Conservation (phyloP, 2,113 vertebrate species). For the Oncorhynchus keta region DNA sequence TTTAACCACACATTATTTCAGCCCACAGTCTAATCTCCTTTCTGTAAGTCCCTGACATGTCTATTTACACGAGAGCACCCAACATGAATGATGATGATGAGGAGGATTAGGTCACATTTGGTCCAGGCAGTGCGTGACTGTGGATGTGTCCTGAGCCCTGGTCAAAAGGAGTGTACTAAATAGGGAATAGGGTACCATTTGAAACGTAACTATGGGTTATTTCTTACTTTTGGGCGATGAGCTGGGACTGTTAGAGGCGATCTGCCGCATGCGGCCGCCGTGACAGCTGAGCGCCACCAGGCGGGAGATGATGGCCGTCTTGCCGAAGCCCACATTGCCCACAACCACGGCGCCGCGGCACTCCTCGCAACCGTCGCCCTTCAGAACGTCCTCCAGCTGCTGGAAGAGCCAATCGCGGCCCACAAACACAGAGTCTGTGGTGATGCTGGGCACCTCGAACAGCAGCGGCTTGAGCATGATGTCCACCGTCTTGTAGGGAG, state of each 20-base stretch:
- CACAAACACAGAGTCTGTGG: conserved; percentile 95
- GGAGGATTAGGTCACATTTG: neutral
- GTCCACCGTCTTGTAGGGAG: conserved; percentile 94
- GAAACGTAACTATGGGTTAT: neutral
- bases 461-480: conserved; percentile 95
- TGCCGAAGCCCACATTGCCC: conserved; percentile 93
- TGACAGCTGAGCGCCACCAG: conserved; percentile 97
- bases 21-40: neutral
- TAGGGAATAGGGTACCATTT: neutral
- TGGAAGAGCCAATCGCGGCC: conserved; percentile 96
- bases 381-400: conserved; percentile 82
- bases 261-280: conserved; percentile 95
- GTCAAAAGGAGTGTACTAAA: neutral
- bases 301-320: conserved; percentile 92
- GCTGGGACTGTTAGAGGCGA: conserved; percentile 88
- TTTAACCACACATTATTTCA: neutral
- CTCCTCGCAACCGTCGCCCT: conserved; percentile 70
- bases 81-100: neutral
- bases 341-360: conserved; percentile 83
- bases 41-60: neutral
- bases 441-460: conserved; percentile 98
- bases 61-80: neutral
- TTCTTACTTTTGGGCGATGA: conserved; percentile 85
- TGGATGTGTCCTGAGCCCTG: neutral
- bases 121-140: neutral